phyloP scores from a whole-genome alignment of 2,888 invertebrate species.

The Cremastobaeus sp. region DNA sequence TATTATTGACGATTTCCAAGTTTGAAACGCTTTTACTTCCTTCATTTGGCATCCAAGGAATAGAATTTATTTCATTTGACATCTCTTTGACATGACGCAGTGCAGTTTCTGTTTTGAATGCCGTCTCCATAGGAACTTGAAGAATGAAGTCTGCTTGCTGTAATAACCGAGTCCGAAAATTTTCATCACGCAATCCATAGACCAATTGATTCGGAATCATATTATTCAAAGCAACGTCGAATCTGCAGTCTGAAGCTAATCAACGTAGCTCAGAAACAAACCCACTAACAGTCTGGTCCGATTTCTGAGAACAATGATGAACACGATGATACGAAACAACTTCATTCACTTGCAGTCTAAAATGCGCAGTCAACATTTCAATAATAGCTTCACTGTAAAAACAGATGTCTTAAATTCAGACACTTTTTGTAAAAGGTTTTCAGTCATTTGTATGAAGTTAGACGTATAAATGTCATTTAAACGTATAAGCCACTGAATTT shows the following conservation, averaged over 20 bases:
- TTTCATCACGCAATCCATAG: constrained; percentile 8
- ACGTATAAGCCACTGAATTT: too few relatives aligned
- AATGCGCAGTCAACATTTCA: neutral
- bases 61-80: neutral
- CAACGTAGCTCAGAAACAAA: constrained; percentile 12
- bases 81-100: neutral
- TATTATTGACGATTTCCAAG: neutral
- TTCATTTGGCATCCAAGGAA: too few relatives aligned
- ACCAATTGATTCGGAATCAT: constrained; percentile 27
- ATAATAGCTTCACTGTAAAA: too few relatives aligned
- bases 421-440: too few relatives aligned
- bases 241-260: constrained; percentile 3
- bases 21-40: neutral
- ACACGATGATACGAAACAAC: constrained; percentile 14
- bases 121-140: neutral
- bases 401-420: too few relatives aligned
- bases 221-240: neutral
- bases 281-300: constrained; percentile 2
- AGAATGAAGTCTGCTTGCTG: constrained; percentile 2
- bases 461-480: too few relatives aligned
- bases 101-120: neutral
- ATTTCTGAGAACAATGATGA: constrained; percentile 12
- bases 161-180: constrained; percentile 10
- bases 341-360: constrained; percentile 2
- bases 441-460: too few relatives aligned